Percentiles rank a stretch among this genome's conserved stretches.
Conservation (phyloP, 2,888 invertebrate species). For the Macroteleia sp. region DNA sequence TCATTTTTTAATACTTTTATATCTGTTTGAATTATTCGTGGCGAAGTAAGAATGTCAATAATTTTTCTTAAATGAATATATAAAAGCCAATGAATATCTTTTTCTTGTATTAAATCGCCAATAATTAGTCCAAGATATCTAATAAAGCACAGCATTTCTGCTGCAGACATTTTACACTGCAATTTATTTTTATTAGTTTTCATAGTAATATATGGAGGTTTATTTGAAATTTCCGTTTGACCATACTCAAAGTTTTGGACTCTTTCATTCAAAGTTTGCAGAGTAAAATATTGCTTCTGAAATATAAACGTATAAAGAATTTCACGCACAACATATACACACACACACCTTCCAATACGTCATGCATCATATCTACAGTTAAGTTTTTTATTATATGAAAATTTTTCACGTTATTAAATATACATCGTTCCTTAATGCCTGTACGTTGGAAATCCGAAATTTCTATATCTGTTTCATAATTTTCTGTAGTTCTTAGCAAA, state of each 20-base stretch:
- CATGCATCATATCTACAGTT: constrained; percentile 43
- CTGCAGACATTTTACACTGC: constrained; percentile 52
- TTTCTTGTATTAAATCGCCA: not conserved
- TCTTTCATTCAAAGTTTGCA: constrained; percentile 21
- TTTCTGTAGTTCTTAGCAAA: constrained; percentile 9
- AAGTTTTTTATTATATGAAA: constrained; percentile 47
- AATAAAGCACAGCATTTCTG: constrained; percentile 59
- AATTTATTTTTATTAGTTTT: constrained; percentile 25
- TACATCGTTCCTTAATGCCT: constrained; percentile 30
- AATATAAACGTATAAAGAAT: constrained; percentile 28
- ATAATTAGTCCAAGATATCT: constrained; percentile 7
- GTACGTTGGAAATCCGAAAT: not conserved
- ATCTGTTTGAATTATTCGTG: not conserved
- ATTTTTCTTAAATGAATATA: not conserved
- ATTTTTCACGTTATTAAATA: constrained; percentile 19
- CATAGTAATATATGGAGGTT: too few species aligned
- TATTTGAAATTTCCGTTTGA: constrained; percentile 17
- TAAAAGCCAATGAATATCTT: not conserved
- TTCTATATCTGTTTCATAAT: constrained; percentile 32
- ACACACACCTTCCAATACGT: constrained; percentile 43
- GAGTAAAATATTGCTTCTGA: constrained; percentile 25
- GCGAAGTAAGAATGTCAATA: not conserved
- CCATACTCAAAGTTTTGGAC: constrained; percentile 36
- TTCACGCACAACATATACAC: constrained; percentile 13
- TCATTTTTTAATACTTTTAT: not conserved